These are phyloP conservation scores for Anguilla japonica DNA, from an alignment of 2,113 vertebrate species.

Conservation along the genomic window DNA sequence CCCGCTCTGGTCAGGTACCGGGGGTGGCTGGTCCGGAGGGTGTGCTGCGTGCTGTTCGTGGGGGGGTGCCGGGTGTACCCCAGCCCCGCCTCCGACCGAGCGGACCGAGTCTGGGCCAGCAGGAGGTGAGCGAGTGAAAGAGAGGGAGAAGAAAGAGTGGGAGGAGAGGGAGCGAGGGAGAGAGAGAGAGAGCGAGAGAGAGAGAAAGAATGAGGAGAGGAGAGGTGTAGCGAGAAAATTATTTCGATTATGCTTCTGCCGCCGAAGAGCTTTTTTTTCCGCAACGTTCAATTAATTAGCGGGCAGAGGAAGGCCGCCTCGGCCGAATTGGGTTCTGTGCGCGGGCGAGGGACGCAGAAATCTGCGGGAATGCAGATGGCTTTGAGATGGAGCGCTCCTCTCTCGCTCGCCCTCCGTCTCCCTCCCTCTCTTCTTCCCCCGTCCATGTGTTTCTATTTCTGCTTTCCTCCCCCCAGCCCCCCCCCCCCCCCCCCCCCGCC, in stretches of 20 bases:
- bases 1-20: constrained; percentile 54
- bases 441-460: background rate
- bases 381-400: background rate
- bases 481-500: background rate
- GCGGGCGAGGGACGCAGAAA: background rate
- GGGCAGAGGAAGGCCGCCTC: background rate
- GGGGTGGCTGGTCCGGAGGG: constrained; percentile 70
- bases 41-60: constrained; percentile 68
- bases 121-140: constrained; percentile 53
- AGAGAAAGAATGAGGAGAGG: constrained; percentile 26
- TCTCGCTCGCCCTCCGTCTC: background rate
- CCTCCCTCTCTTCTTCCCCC: background rate
- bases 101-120: constrained; percentile 56
- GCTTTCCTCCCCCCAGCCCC: background rate
- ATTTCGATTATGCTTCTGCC: background rate
- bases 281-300: background rate
- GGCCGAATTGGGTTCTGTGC: background rate
- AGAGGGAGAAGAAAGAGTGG: background rate
- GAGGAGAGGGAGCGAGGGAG: constrained; percentile 50
- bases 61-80: constrained; percentile 60
- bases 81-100: constrained; percentile 50
- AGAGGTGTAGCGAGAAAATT: constrained; percentile 21
- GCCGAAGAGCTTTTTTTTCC: background rate
- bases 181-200: constrained; percentile 51
- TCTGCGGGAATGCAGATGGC: background rate